Evolutionary conservation across 2,797 vertebrate genomes (phyloP), one percentile per base, ranked within the genome.

Genomic region (Orestias chungarensis): DNA sequence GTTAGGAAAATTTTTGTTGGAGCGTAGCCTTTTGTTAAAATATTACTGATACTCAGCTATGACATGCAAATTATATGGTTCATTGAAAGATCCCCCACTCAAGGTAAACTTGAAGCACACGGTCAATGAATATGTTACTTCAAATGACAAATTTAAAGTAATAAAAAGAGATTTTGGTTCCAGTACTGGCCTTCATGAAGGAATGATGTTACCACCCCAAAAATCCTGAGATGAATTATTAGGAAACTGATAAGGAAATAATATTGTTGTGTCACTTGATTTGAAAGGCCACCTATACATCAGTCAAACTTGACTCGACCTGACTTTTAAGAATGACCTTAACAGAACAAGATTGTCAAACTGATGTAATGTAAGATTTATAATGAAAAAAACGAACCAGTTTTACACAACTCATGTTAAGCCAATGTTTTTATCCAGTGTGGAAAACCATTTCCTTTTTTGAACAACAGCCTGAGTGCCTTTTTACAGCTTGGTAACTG

Each of bases 31-130:
- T 6, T 27, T 33, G 54, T 65, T 70, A 35, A 27, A 67, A 57
- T 29, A 46, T 69, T 49, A 27, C n/a, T 67, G 17, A 71, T 72
- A 62, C 59, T 78, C 31, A 70, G 50, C 38, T 42, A 43, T 62
- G 70, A 77, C 46, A 31, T 44, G 57, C 27, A 65, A 27, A 64
- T 17, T 3, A 27, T n/a, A 75, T n/a, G 33, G 64, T 66, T 68
- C 20, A 29, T 40, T 71, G 33, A 18, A 69, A 49, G 6, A 70
- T 42, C 17, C 18, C 23, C 2, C 23, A 43, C 1, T 42, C 59
- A 64, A 68, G 64, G 49, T 68, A 9, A 46, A 40, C 71, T 35
- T 35, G 15, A 44, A 46, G 23, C n/a, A 44, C 6, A n/a, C 40
- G 23, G 15, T 29, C 31, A 49, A 62, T 20, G 29, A 27, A 40